Evolutionary conservation across 2,797 vertebrate species (phyloP), one percentile per base, ranked within the genome.

Genomic region (Sphaeramia orbicularis): DNA sequence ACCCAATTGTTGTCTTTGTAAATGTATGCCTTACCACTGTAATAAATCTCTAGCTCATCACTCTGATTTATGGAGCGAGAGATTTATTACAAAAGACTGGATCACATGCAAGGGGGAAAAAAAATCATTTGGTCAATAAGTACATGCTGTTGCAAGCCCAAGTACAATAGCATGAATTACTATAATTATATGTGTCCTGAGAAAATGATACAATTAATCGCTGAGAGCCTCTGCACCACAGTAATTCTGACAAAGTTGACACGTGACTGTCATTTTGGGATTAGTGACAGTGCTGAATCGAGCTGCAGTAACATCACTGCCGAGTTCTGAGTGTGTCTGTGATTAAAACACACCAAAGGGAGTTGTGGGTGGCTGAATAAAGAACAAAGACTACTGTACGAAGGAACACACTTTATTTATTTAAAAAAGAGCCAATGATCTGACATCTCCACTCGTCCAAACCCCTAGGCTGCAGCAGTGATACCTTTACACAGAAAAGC

Each of bases 261-360:
- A 85, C 78, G 84, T 80, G 81, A 84, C 85, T 66, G 66, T 87
- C 83, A 91, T 89, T 89, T 88, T 75, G 57, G 90, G 90, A 89
- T 92, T 90, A 92, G 71, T 52, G 76, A 67, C 65, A 4, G 7
- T 68, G 84, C 80, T 75, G 87, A 85, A 71, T 81, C 47, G 21
- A 85, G 65, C 75, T 67, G 76, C 72, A 60, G 60, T 71, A 68
- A 80, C 80, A 82, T 78, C 61, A 53, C 65, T 19, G 57, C 51
- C 58, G 15, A 42, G 58, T 65, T 44, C 67, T 45, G 42, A 36
- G 59, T 48, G 43, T 37, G 56, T 48, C 18, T 51, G 57, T 40
- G 49, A 19, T 16, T 67, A 9, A 61, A 41, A 64, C 35, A 52
- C 57, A 51, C 42, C 37, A 21, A 50, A 55, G 47, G 43, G 58